Conservation (phyloP, 2,113 vertebrate genomes). For the Martes martes region DNA sequence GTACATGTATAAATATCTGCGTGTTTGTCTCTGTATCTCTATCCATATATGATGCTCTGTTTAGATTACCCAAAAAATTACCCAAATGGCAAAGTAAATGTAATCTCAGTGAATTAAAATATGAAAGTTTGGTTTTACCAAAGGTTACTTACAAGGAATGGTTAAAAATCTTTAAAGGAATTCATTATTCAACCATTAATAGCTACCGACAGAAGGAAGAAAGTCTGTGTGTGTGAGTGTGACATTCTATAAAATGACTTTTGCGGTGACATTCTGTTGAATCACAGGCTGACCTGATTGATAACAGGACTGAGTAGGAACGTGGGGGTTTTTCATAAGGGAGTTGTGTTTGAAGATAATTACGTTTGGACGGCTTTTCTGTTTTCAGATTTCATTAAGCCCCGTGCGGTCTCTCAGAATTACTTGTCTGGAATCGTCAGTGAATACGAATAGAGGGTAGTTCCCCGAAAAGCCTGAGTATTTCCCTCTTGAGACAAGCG, state of each 20-base stretch:
- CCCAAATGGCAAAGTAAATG: not conserved
- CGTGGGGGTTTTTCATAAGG: not conserved
- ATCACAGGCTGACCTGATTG: not conserved
- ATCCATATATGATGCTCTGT: not conserved
- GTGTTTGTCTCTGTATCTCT: not conserved
- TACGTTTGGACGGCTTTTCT: conserved; percentile 16
- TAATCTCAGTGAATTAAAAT: not conserved
- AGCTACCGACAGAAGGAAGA: not conserved
- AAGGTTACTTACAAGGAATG: not conserved
- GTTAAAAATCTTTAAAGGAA: conserved; percentile 35
- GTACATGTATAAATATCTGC: not conserved
- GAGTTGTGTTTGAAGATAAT: conserved; percentile 44
- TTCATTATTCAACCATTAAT: not conserved
- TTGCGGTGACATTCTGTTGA: not conserved
- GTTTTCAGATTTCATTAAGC: conserved; percentile 36
- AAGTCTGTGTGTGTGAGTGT: not conserved
- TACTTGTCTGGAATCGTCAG: conserved; percentile 24
- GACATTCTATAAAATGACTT: not conserved
- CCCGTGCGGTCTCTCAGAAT: not conserved
- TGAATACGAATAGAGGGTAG: not conserved
- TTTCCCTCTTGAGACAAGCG: not conserved
- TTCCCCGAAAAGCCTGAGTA: not conserved
- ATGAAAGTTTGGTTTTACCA: conserved; percentile 9
- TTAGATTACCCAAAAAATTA: not conserved
- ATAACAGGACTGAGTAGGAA: not conserved